phyloP scores from a whole-genome alignment of 2,113 vertebrate genomes.

The Aythya baeri region DNA sequence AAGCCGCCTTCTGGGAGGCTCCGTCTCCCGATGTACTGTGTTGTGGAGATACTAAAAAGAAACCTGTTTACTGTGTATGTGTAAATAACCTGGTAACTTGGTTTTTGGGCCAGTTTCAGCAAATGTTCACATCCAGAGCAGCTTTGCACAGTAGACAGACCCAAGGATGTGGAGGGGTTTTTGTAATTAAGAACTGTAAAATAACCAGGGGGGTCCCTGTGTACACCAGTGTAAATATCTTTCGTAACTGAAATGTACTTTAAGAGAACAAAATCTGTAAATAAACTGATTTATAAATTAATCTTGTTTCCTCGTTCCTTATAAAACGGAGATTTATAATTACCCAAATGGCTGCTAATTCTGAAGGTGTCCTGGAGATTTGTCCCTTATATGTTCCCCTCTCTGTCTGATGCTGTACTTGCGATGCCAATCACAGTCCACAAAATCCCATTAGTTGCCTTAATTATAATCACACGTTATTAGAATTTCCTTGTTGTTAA shows the following conservation, averaged over 20 bases:
- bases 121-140: constrained; percentile 72
- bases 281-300: constrained; percentile 94
- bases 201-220: constrained; percentile 84
- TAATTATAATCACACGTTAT: constrained; percentile 21
- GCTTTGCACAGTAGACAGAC: constrained; percentile 72
- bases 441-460: constrained; percentile 59
- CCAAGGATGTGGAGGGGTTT: constrained; percentile 65
- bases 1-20: constrained; percentile 70
- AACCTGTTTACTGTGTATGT: constrained; percentile 83
- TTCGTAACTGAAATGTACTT: constrained; percentile 92
- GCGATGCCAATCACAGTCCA: constrained; percentile 32
- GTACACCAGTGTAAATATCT: constrained; percentile 92
- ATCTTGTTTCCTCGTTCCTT: constrained; percentile 35
- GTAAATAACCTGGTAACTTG: constrained; percentile 83
- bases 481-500: neutral
- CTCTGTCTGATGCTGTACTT: constrained; percentile 39
- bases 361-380: neutral
- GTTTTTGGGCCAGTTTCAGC: constrained; percentile 71
- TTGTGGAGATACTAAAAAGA: constrained; percentile 77
- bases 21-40: constrained; percentile 69
- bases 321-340: constrained; percentile 8
- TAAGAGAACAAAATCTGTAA: constrained; percentile 90
- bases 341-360: constrained; percentile 13
- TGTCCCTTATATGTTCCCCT: neutral
- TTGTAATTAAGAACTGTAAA: constrained; percentile 85